phyloP scores from a whole-genome alignment of 1,140 invertebrate species.

The Ceratina australensis region DNA sequence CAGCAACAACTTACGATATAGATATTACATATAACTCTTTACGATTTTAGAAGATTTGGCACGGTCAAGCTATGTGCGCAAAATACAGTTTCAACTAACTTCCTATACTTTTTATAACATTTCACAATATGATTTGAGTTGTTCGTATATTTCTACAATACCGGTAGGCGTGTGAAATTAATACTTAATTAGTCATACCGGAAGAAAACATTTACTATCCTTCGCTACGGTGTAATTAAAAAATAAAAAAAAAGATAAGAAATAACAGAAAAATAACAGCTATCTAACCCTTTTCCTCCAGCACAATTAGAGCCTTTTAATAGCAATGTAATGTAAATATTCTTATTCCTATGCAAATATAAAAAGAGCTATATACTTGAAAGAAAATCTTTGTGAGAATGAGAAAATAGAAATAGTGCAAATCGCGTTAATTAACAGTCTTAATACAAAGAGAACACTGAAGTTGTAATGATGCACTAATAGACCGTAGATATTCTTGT shows the following conservation, averaged over 20 bases:
- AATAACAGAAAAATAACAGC: neutral
- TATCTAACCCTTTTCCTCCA: neutral
- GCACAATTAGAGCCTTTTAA: constrained; percentile 9
- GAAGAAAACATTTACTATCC: constrained; percentile 22
- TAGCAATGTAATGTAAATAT: constrained; percentile 7
- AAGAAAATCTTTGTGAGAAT: constrained; percentile 1
- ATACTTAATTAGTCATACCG: constrained; percentile 14
- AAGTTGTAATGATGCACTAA: constrained; percentile 13
- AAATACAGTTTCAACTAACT: constrained; percentile 20
- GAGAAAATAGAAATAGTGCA: constrained; percentile 12
- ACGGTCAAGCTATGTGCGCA: constrained; percentile 45
- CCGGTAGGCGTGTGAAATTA: constrained; percentile 15
- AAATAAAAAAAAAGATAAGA: constrained; percentile 13
- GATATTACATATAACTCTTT: constrained; percentile 5
- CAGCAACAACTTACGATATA: constrained; percentile 28
- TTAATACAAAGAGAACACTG: constrained; percentile 26
- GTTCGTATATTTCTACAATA: constrained; percentile 34
- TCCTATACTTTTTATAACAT: constrained; percentile 26
- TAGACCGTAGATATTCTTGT: constrained; percentile 5
- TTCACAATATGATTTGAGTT: constrained; percentile 22
- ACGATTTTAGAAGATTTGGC: constrained; percentile 44
- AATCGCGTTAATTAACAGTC: constrained; percentile 26
- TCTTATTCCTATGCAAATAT: constrained; percentile 1
- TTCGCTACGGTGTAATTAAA: neutral
- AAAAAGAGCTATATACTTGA: constrained; percentile 10